Conservation (phyloP, 2,797 vertebrate genomes). For the Myioborus miniatus region DNA sequence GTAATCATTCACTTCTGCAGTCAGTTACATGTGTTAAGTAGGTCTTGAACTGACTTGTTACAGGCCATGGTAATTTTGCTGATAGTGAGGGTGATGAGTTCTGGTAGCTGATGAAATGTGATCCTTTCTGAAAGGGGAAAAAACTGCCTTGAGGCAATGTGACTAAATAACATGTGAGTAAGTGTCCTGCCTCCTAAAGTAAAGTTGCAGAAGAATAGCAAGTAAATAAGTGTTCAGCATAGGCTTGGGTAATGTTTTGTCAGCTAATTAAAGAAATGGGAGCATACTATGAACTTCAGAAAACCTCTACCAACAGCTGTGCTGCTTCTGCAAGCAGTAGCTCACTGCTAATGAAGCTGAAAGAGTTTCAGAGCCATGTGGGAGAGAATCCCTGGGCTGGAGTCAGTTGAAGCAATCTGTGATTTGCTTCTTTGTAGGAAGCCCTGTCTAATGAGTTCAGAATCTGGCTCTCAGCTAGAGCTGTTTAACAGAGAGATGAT, state of each 20-base stretch:
- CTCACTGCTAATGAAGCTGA: neutral
- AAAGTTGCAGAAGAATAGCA: neutral
- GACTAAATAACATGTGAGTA: neutral
- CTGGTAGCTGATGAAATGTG: neutral
- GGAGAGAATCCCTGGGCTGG: neutral
- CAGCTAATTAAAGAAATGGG: neutral
- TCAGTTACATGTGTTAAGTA: neutral
- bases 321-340: neutral
- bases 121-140: neutral
- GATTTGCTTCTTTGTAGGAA: neutral
- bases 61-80: neutral
- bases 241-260: neutral
- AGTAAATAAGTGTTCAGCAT: neutral
- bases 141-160: fast-evolving
- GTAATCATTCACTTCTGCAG: neutral
- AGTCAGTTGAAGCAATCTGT: neutral
- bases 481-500: neutral
- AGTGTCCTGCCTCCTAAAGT: neutral
- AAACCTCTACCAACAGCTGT: neutral
- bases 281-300: neutral
- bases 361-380: neutral
- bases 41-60: neutral
- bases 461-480: neutral
- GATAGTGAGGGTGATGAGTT: neutral
- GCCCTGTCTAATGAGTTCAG: neutral